Evolutionary conservation across 2,888 invertebrate genomes (phyloP).

Genomic region (Cosmorhoe ocellata): DNA sequence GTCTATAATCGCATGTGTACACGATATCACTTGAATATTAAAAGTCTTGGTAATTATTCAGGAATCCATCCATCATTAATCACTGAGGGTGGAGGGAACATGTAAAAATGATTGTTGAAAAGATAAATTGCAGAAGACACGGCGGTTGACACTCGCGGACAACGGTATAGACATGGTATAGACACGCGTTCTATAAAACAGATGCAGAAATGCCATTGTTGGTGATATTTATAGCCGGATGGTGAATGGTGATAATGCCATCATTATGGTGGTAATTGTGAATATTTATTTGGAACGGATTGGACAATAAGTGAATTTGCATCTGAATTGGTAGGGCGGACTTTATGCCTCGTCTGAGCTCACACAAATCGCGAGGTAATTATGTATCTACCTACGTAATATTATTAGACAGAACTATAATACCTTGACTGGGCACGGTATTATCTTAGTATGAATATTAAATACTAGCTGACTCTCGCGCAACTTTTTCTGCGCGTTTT

Average conservation of each 20-base stretch:
- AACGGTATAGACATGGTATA: background rate
- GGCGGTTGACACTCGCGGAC: constrained; percentile 66
- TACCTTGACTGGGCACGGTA: too few relatives aligned
- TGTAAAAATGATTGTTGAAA: constrained; percentile 81
- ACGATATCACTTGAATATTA: constrained; percentile 80
- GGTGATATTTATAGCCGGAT: constrained; percentile 53
- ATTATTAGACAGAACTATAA: too few relatives aligned
- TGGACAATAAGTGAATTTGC: constrained; percentile 38
- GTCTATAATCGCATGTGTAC: constrained; percentile 40
- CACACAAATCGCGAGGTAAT: too few relatives aligned
- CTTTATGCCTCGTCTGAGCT: background rate
- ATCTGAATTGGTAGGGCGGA: constrained; percentile 26
- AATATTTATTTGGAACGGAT: constrained; percentile 49
- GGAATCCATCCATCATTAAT: constrained; percentile 83
- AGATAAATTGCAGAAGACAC: constrained; percentile 77
- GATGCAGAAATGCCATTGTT: constrained; percentile 50
- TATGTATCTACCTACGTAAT: too few relatives aligned
- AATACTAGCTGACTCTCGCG: too few relatives aligned
- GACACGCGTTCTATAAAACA: constrained; percentile 47
- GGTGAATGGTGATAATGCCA: constrained; percentile 32
- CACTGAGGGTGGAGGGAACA: constrained; percentile 74
- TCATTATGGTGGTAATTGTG: constrained; percentile 54
- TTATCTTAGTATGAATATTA: too few relatives aligned
- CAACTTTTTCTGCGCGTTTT: too few relatives aligned
- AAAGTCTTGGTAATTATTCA: constrained; percentile 83